Evolutionary conservation across 2,888 invertebrate genomes (phyloP), one percentile per base, ranked within the genome.

Genomic region (Lithodes maja): DNA sequence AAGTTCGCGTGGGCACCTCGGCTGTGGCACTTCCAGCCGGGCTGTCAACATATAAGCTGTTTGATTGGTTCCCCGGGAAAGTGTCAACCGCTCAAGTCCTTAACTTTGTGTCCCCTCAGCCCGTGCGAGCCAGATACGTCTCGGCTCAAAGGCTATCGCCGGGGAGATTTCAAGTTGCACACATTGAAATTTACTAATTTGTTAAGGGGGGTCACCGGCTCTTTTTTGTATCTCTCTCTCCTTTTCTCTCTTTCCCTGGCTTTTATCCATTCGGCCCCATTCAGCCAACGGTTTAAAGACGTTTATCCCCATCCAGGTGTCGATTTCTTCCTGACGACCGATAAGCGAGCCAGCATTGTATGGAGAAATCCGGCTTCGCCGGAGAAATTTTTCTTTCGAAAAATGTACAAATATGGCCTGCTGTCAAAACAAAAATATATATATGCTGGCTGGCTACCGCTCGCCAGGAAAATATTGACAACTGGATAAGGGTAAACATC

Each of bases 1-100:
- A 78, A 53, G 78, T 78, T 3, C 52, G 78, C n/a, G 78, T 78
- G 52, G 78, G 78, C 3, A 49, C 50, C 3, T 78, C 78, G 1
- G 53, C 78, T 53, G 78, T 78, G 52, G 15, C 5, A 53, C 0
- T 53, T 78, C 53, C 53, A 2, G 53, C 49, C 1, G 78, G 78
- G 2, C 2, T 78, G 52, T 7, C 53, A 12, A 53, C 78, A 12
- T 78, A 78, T n/a, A 53, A 7, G 3, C 15, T 78, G 52, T 78
- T 78, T n/a, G 78, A 53, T 7, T 52, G 53, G 53, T 78, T 78
- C 53, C 52, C 52, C 15, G 78, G 78, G 12, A 50, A 50, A 52
- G 78, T 3, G 2, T 2, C 9, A 1, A 3, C 53, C 1, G 53
- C 49, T 52, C 15, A 78, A 52, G 2, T 17, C 0, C 12, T 78